Conservation (phyloP, 2,888 invertebrate species). For the Scaptodrosophila latifasciaeformis region DNA sequence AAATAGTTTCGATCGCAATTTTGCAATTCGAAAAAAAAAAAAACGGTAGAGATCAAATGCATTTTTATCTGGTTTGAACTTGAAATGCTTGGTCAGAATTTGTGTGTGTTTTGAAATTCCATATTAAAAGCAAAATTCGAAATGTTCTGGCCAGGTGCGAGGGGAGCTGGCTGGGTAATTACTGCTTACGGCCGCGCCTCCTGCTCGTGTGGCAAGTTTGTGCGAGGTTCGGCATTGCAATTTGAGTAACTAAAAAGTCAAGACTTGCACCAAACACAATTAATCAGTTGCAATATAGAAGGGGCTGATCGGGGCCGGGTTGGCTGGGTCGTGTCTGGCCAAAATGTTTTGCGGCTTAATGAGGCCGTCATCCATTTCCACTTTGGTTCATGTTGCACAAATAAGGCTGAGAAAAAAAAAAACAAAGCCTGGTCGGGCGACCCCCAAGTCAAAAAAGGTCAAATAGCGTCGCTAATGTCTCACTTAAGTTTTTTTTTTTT, state of each 20-base stretch:
- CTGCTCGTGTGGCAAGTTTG: slow-evolving; percentile 14
- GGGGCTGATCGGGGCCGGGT: slow-evolving; percentile 21
- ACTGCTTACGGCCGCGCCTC: slow-evolving; percentile 27
- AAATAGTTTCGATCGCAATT: neutral
- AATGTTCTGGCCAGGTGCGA: slow-evolving; percentile 20
- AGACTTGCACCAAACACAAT: slow-evolving; percentile 60
- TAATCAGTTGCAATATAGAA: slow-evolving; percentile 39
- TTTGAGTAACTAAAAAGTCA: slow-evolving; percentile 66
- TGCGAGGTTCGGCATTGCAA: slow-evolving; percentile 34
- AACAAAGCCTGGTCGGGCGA: slow-evolving; percentile 2
- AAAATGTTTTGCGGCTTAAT: slow-evolving; percentile 61
- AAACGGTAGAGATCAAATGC: neutral
- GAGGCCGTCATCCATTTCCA: slow-evolving; percentile 39
- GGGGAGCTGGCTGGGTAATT: slow-evolving; percentile 60
- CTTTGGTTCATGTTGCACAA: slow-evolving; percentile 44
- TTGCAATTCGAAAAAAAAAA: neutral
- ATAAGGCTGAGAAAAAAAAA: slow-evolving; percentile 41
- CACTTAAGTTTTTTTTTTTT: slow-evolving; percentile 60
- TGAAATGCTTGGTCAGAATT: slow-evolving; percentile 25
- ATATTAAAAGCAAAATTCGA: slow-evolving; percentile 63
- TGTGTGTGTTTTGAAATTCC: slow-evolving; percentile 41
- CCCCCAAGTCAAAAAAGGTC: slow-evolving; percentile 39
- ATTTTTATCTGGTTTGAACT: slow-evolving; percentile 39
- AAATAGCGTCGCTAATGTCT: slow-evolving; percentile 59
- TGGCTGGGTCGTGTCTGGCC: slow-evolving; percentile 57